A percentile compares a stretch with the other conserved stretches of the same genome.
Evolutionary conservation across 2,797 vertebrate genomes (phyloP).

Genomic region (Muscicapa comitata): DNA sequence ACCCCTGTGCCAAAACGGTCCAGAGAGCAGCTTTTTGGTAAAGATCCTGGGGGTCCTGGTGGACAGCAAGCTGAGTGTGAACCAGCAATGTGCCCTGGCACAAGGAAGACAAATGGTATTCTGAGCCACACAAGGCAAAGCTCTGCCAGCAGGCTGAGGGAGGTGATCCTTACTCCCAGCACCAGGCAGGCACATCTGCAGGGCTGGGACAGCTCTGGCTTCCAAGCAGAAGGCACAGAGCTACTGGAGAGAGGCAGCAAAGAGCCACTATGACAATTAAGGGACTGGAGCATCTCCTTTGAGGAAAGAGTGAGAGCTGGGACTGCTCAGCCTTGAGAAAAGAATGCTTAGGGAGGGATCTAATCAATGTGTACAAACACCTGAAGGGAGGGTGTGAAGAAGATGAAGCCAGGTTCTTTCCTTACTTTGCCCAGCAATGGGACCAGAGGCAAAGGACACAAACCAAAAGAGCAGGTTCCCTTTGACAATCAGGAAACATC

Average conservation of each 20-base stretch:
- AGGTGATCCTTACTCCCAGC: not conserved
- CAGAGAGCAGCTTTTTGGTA: not conserved
- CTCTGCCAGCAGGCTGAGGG: not conserved
- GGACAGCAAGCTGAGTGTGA: not conserved
- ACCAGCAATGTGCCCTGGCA: not conserved
- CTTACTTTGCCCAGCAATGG: not conserved
- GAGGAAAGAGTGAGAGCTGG: not conserved
- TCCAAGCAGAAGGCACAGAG: not conserved
- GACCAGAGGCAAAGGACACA: not conserved
- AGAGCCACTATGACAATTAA: not conserved
- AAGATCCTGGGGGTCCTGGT: not conserved
- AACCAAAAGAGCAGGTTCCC: not conserved
- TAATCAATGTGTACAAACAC: not conserved
- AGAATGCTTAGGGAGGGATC: not conserved
- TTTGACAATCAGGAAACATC: not conserved
- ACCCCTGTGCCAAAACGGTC: fast-evolving
- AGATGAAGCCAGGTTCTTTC: not conserved
- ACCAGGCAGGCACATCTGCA: not conserved
- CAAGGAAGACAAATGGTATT: not conserved
- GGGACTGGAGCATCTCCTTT: not conserved
- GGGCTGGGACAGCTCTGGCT: not conserved
- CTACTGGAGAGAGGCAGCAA: not conserved
- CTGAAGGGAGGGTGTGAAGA: not conserved
- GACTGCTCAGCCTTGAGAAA: not conserved
- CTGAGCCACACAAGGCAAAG: not conserved